Base-by-base conservation (phyloP, 2,797 vertebrate genomes). In the Myotis planiceps region DNA sequence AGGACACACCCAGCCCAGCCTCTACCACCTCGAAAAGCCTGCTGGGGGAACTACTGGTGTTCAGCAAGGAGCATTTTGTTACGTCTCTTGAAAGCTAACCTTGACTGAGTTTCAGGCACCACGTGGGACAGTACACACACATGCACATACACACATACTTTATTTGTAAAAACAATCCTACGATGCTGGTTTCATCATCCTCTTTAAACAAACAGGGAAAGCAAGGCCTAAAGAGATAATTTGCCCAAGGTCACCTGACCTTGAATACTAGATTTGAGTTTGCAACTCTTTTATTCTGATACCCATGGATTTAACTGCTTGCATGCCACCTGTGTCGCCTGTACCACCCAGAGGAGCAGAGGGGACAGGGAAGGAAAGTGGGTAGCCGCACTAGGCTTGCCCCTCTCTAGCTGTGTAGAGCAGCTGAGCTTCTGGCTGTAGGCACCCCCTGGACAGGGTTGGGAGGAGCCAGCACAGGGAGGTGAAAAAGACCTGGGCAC, bases 101-200 rank as follows among this genome's bases (percentile, higher is more conserved):
- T 21, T 88, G 13, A 63, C 63, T 42, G 21, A 47, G 25, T 58
- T 39, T 80, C 45, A 65, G 32, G 63, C 5, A 4, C 3, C 37
- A n/a, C 9, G 9, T 3, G 53, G 42, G 58, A 15, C 9, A 34
- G 6, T 2, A 16, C 5, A n/a, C 18, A 19, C 25, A 68, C 10
- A 66, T 32, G 25, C 6, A 60, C 60, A 34, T 21, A 23, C 51
- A 51, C 39, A 81, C 27, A 16, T 3, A 47, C 29, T 90, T 65
- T 6, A 47, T 88, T 95, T 94, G 39, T 65, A 74, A 69, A 69
- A 90, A 82, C 25, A 58, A 51, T 72, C 9, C 25, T 55, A 0
- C 12, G 6, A 25, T 29, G 6, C 49, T 18, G 2, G 3, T 82
- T 60, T 88, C 72, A 45, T 68, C 9, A 51, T 49, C 42, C 6